phyloP scores from a whole-genome alignment of 2,113 vertebrate genomes.

The Phrynosoma blainvillii region DNA sequence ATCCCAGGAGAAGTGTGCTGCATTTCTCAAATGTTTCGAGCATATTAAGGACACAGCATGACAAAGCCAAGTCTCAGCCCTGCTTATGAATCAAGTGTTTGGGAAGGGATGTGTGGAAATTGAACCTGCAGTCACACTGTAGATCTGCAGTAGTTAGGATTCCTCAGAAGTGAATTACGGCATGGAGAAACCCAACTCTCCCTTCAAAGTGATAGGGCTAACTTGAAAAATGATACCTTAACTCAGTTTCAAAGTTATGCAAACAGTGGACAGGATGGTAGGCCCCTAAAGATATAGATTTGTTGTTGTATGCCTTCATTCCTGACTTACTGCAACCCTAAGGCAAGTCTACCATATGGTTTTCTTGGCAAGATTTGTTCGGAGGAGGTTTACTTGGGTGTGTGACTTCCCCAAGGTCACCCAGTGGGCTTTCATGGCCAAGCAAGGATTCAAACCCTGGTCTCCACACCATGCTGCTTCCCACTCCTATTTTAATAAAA shows the following conservation, averaged over 20 bases:
- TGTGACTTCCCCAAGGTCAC: too few species aligned
- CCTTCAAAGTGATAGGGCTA: not conserved
- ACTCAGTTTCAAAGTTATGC: not conserved
- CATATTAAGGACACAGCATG: not conserved
- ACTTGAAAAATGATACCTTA: too few species aligned
- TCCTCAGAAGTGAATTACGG: not conserved
- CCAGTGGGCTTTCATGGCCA: too few species aligned
- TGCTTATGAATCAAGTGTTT: not conserved
- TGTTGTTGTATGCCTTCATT: too few species aligned
- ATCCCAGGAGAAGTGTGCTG: not conserved
- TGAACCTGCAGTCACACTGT: not conserved
- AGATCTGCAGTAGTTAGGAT: not conserved
- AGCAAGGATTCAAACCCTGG: too few species aligned
- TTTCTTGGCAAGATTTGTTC: too few species aligned
- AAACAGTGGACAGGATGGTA: too few species aligned
- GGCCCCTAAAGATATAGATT: too few species aligned
- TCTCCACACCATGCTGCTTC: too few species aligned
- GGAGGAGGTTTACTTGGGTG: too few species aligned
- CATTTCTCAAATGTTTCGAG: not conserved
- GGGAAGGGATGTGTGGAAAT: not conserved
- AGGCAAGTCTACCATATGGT: too few species aligned
- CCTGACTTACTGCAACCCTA: too few species aligned
- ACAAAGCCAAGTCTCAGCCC: not conserved
- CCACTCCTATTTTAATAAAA: accelerated
- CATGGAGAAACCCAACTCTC: not conserved